phyloP scores from a whole-genome alignment of 2,113 vertebrate genomes.

The Carassius gibelio region DNA sequence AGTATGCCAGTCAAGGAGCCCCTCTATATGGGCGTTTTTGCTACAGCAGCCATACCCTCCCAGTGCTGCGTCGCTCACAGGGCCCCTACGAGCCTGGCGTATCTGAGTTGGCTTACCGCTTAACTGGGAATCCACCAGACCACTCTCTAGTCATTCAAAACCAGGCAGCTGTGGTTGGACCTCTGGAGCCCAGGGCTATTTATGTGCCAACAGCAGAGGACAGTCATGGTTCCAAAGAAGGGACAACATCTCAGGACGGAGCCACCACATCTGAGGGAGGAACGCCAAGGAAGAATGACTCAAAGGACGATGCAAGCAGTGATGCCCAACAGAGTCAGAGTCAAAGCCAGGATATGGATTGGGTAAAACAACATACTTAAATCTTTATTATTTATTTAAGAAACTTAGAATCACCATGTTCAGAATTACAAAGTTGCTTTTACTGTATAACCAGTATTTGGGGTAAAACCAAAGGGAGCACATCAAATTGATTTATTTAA shows the following conservation, averaged over 20 bases:
- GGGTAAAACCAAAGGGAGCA: not conserved
- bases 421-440: not conserved
- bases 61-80: slow-evolving; percentile 75
- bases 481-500: not conserved
- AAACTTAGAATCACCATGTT: not conserved
- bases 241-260: slow-evolving; percentile 65
- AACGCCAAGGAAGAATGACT: slow-evolving; percentile 70
- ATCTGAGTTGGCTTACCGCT: slow-evolving; percentile 71
- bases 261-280: slow-evolving; percentile 73
- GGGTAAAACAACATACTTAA: slow-evolving; percentile 67
- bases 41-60: slow-evolving; percentile 78
- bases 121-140: slow-evolving; percentile 68
- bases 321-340: slow-evolving; percentile 64
- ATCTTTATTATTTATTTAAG: not conserved
- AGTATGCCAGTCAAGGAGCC: slow-evolving; percentile 66
- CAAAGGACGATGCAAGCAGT: slow-evolving; percentile 69
- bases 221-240: slow-evolving; percentile 65
- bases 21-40: slow-evolving; percentile 75
- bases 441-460: not conserved
- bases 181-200: slow-evolving; percentile 67
- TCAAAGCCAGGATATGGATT: slow-evolving; percentile 71
- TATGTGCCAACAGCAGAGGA: slow-evolving; percentile 66
- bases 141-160: slow-evolving; percentile 77
- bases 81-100: slow-evolving; percentile 69
- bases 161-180: slow-evolving; percentile 70